Conservation (phyloP, 2,888 invertebrate genomes). For the Cheilosia grossa region DNA sequence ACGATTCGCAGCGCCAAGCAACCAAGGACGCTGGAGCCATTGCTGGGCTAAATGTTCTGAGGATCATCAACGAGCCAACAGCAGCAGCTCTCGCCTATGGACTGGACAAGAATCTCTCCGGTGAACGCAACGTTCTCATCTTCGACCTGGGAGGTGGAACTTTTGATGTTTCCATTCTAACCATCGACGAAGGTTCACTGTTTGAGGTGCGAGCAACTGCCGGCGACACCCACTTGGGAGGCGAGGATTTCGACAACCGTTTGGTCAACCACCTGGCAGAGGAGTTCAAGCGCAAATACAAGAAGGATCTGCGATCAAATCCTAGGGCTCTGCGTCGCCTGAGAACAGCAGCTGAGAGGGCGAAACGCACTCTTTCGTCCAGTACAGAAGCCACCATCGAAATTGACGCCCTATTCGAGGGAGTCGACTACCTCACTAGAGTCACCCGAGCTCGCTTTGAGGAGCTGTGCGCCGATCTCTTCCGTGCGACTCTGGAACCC, state of each 20-base stretch:
- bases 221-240: slow-evolving; percentile 96
- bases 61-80: slow-evolving; percentile 97
- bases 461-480: slow-evolving; percentile 88
- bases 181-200: slow-evolving; percentile 93
- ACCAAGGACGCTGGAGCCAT: slow-evolving; percentile 97
- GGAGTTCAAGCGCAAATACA: slow-evolving; percentile 91
- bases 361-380: slow-evolving; percentile 86
- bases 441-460: slow-evolving; percentile 89
- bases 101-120: slow-evolving; percentile 90
- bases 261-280: slow-evolving; percentile 93
- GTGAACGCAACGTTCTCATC: slow-evolving; percentile 91
- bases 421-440: slow-evolving; percentile 88
- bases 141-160: slow-evolving; percentile 88
- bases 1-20: slow-evolving; percentile 94
- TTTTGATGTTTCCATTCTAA: slow-evolving; percentile 96
- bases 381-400: slow-evolving; percentile 89
- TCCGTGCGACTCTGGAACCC: slow-evolving; percentile 88
- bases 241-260: slow-evolving; percentile 95
- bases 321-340: slow-evolving; percentile 87
- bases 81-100: slow-evolving; percentile 95
- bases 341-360: slow-evolving; percentile 89
- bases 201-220: slow-evolving; percentile 98
- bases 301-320: slow-evolving; percentile 87
- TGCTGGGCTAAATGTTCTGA: slow-evolving; percentile 94
- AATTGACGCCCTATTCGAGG: slow-evolving; percentile 89